Conservation (phyloP, 2,797 vertebrate genomes). For the Acanthiza pusilla region DNA sequence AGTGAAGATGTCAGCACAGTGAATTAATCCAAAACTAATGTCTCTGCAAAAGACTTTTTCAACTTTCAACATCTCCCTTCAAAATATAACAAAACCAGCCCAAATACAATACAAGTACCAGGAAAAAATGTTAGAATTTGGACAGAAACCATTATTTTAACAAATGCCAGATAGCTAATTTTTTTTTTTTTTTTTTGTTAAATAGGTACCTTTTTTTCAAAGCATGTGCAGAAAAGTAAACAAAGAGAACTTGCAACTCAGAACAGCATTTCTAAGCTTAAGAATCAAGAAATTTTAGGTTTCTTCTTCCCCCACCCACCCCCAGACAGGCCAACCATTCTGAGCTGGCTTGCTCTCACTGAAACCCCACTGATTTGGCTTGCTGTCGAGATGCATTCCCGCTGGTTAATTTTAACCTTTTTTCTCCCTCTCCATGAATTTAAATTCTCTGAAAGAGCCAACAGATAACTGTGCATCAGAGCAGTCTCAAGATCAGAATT, state of each 20-base stretch:
- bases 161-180: background rate
- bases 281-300: background rate
- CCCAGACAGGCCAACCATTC: background rate
- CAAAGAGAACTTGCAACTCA: background rate
- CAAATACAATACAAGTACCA: background rate
- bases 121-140: background rate
- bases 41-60: background rate
- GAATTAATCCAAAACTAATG: conserved; percentile 41
- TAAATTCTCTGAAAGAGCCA: background rate
- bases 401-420: background rate
- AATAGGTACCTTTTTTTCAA: background rate
- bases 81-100: background rate
- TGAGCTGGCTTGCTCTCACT: background rate
- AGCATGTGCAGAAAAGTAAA: background rate
- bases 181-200: background rate
- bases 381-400: background rate
- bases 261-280: background rate
- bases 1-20: conserved; percentile 38
- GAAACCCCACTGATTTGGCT: background rate
- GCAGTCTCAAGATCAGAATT: background rate
- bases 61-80: background rate
- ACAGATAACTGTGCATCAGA: background rate
- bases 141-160: background rate
- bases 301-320: fast-evolving
- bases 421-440: background rate